phyloP scores from a whole-genome alignment of 2,797 vertebrate genomes.

The Macroramphosus scolopax region DNA sequence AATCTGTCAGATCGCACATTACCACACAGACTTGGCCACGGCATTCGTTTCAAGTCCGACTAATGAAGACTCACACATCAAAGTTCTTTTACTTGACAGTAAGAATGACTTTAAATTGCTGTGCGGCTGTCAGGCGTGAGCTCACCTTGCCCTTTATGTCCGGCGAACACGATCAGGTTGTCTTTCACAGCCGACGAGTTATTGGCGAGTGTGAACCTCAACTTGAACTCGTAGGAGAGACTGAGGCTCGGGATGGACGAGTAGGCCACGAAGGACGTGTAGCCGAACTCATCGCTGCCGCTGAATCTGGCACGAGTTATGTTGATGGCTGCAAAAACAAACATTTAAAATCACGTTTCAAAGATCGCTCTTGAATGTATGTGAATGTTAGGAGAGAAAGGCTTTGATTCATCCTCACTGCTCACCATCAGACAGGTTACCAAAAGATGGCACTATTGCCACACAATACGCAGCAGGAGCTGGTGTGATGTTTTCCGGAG shows the following conservation, averaged over 20 bases:
- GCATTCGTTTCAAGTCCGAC: no score
- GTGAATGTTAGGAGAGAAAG: neutral
- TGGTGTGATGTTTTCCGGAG: slow-evolving; percentile 44
- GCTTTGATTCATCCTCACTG: slow-evolving; percentile 22
- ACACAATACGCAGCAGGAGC: slow-evolving; percentile 36
- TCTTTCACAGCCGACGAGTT: slow-evolving; percentile 80
- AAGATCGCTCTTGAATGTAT: no score
- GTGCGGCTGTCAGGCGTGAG: no score
- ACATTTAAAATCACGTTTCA: no score
- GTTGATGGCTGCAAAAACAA: slow-evolving; percentile 76
- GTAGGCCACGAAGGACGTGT: slow-evolving; percentile 84
- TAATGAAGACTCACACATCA: no score
- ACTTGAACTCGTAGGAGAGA: slow-evolving; percentile 82
- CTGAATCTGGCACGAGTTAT: slow-evolving; percentile 83
- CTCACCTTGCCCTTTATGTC: slow-evolving; percentile 87
- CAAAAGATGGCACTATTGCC: slow-evolving; percentile 82
- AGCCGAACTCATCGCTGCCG: slow-evolving; percentile 82
- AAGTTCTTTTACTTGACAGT: slow-evolving; percentile 17
- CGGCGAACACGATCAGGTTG: slow-evolving; percentile 88
- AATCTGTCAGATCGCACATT: slow-evolving; percentile 64
- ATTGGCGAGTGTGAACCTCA: slow-evolving; percentile 84
- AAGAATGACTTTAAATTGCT: no score
- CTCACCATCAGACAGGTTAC: slow-evolving; percentile 13
- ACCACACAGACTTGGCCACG: no score
- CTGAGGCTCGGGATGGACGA: slow-evolving; percentile 76